Evolutionary conservation across 2,797 vertebrate genomes (phyloP).

Genomic region (Siniperca undulata): DNA sequence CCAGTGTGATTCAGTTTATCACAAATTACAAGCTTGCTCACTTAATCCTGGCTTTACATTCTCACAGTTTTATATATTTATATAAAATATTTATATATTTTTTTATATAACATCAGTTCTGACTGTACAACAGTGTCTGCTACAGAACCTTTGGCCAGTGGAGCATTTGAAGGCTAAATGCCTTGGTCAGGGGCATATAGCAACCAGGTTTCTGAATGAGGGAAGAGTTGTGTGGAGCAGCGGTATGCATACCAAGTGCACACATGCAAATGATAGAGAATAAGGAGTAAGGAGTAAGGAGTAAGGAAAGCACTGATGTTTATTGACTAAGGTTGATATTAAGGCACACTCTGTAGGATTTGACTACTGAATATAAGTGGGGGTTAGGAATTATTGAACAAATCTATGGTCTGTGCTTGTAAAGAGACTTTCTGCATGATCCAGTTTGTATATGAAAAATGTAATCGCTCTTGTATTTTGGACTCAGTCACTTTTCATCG

Average conservation of each 20-base stretch:
- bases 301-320: constrained; percentile 16
- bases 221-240: constrained; percentile 10
- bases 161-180: constrained; percentile 29
- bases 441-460: constrained; percentile 27
- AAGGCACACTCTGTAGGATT: constrained; percentile 12
- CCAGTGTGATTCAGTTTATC: background rate
- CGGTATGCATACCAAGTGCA: constrained; percentile 45
- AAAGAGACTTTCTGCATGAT: constrained; percentile 13
- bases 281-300: constrained; percentile 1
- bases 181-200: constrained; percentile 42
- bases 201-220: constrained; percentile 35
- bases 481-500: constrained; percentile 21
- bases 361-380: background rate
- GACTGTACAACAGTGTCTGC: constrained; percentile 19
- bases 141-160: constrained; percentile 4
- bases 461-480: constrained; percentile 31
- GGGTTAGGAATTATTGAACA: constrained; percentile 10
- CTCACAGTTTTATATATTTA: constrained; percentile 18
- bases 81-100: constrained; percentile 15
- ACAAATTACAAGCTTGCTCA: background rate
- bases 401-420: background rate
- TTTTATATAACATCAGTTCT: constrained; percentile 12
- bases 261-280: constrained; percentile 36
- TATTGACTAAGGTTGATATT: constrained; percentile 9
- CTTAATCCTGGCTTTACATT: constrained; percentile 15